phyloP scores from a whole-genome alignment of 2,888 invertebrate species.

The Furcula furcula region DNA sequence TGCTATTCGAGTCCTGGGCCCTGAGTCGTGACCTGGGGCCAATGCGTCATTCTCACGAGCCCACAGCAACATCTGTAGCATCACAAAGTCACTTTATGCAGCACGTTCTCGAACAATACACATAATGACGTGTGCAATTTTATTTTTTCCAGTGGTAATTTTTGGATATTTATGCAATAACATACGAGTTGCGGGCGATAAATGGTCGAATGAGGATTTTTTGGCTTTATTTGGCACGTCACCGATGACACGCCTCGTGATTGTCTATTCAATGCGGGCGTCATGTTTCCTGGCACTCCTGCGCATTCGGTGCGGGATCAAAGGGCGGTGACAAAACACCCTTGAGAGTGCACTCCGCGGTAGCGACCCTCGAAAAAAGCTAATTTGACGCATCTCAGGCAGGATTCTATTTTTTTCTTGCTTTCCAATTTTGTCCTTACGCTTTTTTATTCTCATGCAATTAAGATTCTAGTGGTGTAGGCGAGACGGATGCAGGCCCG shows the following conservation, averaged over 20 bases:
- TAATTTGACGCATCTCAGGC: conserved; percentile 51
- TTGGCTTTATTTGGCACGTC: conserved; percentile 29
- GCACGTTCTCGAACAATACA: conserved; percentile 33
- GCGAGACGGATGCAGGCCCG: conserved; percentile 49
- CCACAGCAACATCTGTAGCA: conserved; percentile 29
- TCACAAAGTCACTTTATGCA: conserved; percentile 32
- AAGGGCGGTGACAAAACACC: conserved; percentile 41
- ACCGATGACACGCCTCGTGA: conserved; percentile 34
- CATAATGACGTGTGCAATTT: conserved; percentile 38
- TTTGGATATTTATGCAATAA: conserved; percentile 31
- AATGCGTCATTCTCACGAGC: conserved; percentile 48
- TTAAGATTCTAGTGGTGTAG: conserved; percentile 57
- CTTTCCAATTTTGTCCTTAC: conserved; percentile 43
- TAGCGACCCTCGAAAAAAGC: conserved; percentile 45
- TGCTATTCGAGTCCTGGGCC: conserved; percentile 39
- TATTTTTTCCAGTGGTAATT: conserved; percentile 31
- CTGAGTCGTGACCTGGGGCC: conserved; percentile 47
- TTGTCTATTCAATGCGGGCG: conserved; percentile 54
- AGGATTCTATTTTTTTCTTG: conserved; percentile 40
- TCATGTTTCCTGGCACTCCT: conserved; percentile 46
- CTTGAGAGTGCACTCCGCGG: conserved; percentile 19
- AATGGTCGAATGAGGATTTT: conserved; percentile 6
- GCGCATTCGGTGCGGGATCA: conserved; percentile 42
- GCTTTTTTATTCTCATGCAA: conserved; percentile 46
- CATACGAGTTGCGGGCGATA: conserved; percentile 19